Base-by-base conservation (phyloP, 2,797 vertebrate species). In the Rhyacichthys aspro region DNA sequence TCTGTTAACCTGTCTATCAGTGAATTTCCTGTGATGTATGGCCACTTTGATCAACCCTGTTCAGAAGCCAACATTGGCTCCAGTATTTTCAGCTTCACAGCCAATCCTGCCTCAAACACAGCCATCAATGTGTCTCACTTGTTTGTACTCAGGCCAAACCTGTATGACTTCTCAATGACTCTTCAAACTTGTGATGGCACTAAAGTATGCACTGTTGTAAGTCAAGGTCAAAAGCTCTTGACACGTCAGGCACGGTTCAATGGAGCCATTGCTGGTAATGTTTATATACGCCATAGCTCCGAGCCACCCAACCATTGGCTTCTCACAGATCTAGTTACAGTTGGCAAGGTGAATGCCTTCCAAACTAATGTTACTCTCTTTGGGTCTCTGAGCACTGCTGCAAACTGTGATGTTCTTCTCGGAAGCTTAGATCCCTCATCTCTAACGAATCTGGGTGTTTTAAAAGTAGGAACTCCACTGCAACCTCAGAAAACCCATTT, bases 11-110 rank as follows among this genome's bases (percentile, higher is more conserved):
- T 94, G 41, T 89, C 85, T 37, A 55, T 95, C n/a, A 90, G 78
- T 0, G 41, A 71, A 39, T 95, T 93, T 55, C 94, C 94, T 0
- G 88, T 94, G 41, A 92, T 87, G 89, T 91, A 88, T 0, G 92
- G 92, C 32, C 89, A 91, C 43, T 88, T 79, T 42, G 54, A 33
- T 32, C 69, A 86, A 9, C 92, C 93, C 11, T 95, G 94, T 62
- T 74, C 77, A 18, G 77, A 85, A 43, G 67, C 46, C 6, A 79
- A 88, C 33, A 79, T 93, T 0, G 94, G 93, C 48, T 16, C 69
- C 0, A 71, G 55, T 0, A 2, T 90, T 23, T 91, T 87, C 56
- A 66, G 37, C 0, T 87, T 93, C 46, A 58, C 53, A 0, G 71
- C 82, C 3, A 32, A 74, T 45, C 59, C 53, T 3, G 9, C 16